A percentile compares a stretch with the other conserved stretches of the same genome.
These are phyloP conservation scores for Tridacna gigas DNA, from an alignment of 2,888 invertebrate species.

Conservation along the genomic window DNA sequence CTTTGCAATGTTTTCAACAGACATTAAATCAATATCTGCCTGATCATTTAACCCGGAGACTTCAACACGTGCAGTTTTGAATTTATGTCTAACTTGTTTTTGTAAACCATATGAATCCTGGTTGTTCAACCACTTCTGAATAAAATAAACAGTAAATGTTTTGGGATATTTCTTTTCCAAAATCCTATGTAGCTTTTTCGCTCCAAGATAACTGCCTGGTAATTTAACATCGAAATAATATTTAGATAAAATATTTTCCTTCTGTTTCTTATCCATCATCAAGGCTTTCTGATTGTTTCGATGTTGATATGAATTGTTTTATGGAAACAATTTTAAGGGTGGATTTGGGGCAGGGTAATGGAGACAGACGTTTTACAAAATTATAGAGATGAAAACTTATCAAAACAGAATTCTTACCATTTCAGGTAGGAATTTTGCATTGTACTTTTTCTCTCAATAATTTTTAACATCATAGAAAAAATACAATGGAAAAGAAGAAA, in stretches of 20 bases:
- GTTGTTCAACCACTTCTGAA: constrained; percentile 45
- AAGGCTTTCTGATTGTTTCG: not conserved
- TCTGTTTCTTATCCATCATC: constrained; percentile 39
- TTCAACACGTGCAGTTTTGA: constrained; percentile 40
- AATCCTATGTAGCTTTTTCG: not conserved
- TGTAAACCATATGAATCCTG: constrained; percentile 48
- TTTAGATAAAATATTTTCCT: constrained; percentile 30
- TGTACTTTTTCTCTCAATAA: not conserved
- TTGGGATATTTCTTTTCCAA: constrained; percentile 39
- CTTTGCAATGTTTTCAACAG: constrained; percentile 45
- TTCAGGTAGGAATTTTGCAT: not conserved
- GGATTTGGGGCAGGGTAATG: no score
- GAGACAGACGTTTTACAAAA: not conserved
- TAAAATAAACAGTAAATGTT: constrained; percentile 35
- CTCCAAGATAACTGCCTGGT: constrained; percentile 33
- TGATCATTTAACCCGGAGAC: constrained; percentile 46
- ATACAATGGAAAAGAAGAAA: no score
- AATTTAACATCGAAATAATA: constrained; percentile 45
- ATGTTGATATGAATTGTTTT: not conserved
- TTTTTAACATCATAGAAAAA: not conserved
- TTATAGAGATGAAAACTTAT: not conserved
- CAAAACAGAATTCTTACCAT: not conserved
- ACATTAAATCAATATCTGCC: constrained; percentile 47
- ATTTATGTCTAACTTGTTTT: constrained; percentile 44
- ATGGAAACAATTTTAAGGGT: not conserved